phyloP scores from a whole-genome alignment of 2,113 vertebrate genomes.

The Peromyscus polionotus region DNA sequence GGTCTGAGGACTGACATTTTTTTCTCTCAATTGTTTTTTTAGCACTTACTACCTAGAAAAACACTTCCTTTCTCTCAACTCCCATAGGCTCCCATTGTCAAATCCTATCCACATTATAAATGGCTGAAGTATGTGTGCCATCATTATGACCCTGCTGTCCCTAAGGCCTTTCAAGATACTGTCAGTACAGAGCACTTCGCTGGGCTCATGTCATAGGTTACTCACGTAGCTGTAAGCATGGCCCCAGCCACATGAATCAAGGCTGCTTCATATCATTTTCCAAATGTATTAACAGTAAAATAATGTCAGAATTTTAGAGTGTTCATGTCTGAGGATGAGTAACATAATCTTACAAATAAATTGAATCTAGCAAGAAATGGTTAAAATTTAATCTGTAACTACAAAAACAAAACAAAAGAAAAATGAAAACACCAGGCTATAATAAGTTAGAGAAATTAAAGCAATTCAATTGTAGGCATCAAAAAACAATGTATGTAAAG shows the following conservation, averaged over 20 bases:
- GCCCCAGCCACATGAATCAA: too few species aligned
- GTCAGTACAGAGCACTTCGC: neutral
- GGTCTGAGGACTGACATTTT: neutral
- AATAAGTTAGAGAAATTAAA: slow-evolving; percentile 35
- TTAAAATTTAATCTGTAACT: slow-evolving; percentile 3
- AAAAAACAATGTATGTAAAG: neutral
- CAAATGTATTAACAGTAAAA: neutral
- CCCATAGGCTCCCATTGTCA: neutral
- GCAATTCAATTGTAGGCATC: neutral
- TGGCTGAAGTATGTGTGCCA: neutral
- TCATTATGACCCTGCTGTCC: neutral
- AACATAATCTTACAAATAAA: neutral
- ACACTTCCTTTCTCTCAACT: neutral
- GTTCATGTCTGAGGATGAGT: neutral
- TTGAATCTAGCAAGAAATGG: slow-evolving; percentile 10
- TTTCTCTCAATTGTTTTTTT: neutral
- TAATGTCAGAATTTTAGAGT: neutral
- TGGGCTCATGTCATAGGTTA: neutral
- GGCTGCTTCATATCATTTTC: neutral
- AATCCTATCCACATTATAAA: neutral
- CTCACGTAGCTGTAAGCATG: neutral
- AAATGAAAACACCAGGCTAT: neutral
- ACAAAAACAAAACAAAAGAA: neutral
- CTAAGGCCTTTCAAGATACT: neutral
- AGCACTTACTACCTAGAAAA: neutral